Evolutionary conservation across 2,113 vertebrate species (phyloP), one percentile per base, ranked within the genome.

Genomic region (Sclerurus mexicanus): DNA sequence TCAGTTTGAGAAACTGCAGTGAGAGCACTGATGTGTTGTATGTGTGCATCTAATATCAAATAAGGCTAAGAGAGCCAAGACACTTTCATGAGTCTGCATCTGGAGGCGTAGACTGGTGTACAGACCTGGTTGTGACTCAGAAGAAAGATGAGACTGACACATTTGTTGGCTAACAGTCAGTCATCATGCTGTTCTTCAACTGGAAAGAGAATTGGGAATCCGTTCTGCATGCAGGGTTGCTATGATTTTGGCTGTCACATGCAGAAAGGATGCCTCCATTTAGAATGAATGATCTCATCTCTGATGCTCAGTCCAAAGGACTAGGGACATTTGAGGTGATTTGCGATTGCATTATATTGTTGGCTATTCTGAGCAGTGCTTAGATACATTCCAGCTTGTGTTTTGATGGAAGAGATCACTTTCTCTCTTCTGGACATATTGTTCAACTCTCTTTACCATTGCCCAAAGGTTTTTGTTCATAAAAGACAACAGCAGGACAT

Each of bases 401-500:
- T 73, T 91, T 76, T 91, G 30, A 87, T 74, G 42, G 46, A 76
- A 52, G 39, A 66, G 27, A 67, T 59, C 67, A 71, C 63, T 24
- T 69, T 84, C 30, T 93, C 59, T 74, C 50, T 85, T 50, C 42
- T 92, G 87, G 87, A 81, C 63, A 56, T 72, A 72, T 72, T 71
- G 33, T 63, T 73, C 52, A 60, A 6, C 17, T 79, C 46, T 55
- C 28, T 76, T 83, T 85, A 63, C 67, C 73, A 4, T 69, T 89
- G 67, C 59, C 71, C 85, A 74, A 96, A 90, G 33, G 14, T n/a
- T 93, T 94, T 94, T 91, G 42, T 77, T 77, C 47, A 30, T 93
- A 64, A 84, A 95, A 93, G 42, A 49, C 35, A 90, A 62, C 74
- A 94, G 63, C 63, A 74, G 82, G 68, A 69, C 64, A 79, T 67